Conservation (phyloP, 2,888 invertebrate species). For the Gerris lacustris region DNA sequence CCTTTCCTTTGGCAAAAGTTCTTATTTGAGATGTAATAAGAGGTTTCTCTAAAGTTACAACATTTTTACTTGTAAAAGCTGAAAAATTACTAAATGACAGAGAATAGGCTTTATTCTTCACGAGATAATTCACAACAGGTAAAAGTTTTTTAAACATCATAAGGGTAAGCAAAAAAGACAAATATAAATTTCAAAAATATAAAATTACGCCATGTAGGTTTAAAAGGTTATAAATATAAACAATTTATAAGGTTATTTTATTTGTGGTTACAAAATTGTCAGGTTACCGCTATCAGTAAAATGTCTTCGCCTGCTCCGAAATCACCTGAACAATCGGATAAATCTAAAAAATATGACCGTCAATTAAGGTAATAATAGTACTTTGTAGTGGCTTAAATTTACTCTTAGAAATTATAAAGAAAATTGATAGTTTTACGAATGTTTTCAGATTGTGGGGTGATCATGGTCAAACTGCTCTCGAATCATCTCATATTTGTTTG, state of each 20-base stretch:
- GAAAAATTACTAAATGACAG: too few species aligned
- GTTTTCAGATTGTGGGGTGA: slow-evolving; percentile 85
- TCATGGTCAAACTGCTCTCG: slow-evolving; percentile 83
- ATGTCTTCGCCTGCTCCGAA: slow-evolving; percentile 48
- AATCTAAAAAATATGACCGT: slow-evolving; percentile 66
- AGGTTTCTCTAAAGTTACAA: background rate
- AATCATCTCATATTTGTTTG: slow-evolving; percentile 79
- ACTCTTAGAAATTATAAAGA: too few species aligned
- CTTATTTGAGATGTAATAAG: background rate
- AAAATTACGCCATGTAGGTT: too few species aligned
- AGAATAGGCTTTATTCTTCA: too few species aligned
- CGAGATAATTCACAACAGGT: too few species aligned
- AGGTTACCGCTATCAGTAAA: background rate
- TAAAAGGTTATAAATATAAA: too few species aligned
- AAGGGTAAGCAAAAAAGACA: too few species aligned
- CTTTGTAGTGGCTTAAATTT: background rate
- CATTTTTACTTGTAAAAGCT: too few species aligned
- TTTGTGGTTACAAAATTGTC: background rate
- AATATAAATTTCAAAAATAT: too few species aligned
- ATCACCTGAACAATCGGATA: slow-evolving; percentile 61
- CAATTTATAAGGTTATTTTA: background rate
- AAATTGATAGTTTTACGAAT: too few species aligned
- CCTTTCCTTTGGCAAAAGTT: background rate
- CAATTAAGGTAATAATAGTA: slow-evolving; percentile 48
- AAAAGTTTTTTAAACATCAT: too few species aligned